phyloP scores from a whole-genome alignment of 2,888 invertebrate genomes.

The Morinoia aosen region DNA sequence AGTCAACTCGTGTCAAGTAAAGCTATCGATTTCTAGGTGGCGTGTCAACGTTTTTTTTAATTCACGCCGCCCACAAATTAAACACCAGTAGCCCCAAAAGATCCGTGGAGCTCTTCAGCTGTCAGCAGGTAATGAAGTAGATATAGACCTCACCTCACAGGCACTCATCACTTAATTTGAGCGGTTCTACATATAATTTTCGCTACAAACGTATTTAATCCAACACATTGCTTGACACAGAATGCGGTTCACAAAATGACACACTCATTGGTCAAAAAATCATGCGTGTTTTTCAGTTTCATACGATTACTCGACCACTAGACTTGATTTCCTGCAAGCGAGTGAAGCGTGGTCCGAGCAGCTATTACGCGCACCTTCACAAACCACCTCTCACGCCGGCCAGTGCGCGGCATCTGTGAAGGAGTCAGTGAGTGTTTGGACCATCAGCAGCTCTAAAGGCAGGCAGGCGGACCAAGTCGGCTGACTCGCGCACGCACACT shows the following conservation, averaged over 20 bases:
- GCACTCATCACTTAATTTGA: neutral
- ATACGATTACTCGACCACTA: neutral
- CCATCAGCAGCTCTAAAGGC: slow-evolving; percentile 47
- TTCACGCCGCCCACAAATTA: slow-evolving; percentile 38
- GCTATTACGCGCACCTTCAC: neutral
- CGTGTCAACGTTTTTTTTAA: slow-evolving; percentile 36
- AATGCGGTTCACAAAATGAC: neutral
- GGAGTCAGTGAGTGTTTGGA: slow-evolving; percentile 42
- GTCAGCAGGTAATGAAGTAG: slow-evolving; percentile 40
- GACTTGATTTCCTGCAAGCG: neutral
- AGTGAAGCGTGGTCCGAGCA: slow-evolving; percentile 27
- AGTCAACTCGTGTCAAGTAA: neutral
- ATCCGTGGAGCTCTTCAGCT: slow-evolving; percentile 41
- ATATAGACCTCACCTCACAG: slow-evolving; percentile 27
- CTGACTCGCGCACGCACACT: slow-evolving; percentile 45
- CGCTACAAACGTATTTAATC: neutral
- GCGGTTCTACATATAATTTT: neutral
- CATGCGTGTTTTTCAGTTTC: neutral
- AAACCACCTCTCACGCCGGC: slow-evolving; percentile 53
- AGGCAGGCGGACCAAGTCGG: slow-evolving; percentile 27
- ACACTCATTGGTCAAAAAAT: neutral
- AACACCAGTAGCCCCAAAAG: neutral
- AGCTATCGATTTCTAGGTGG: slow-evolving; percentile 32
- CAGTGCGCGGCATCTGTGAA: slow-evolving; percentile 56
- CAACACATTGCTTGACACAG: neutral